Conservation (phyloP, 2,888 invertebrate genomes). For the Drosophila suboccidentalis region DNA sequence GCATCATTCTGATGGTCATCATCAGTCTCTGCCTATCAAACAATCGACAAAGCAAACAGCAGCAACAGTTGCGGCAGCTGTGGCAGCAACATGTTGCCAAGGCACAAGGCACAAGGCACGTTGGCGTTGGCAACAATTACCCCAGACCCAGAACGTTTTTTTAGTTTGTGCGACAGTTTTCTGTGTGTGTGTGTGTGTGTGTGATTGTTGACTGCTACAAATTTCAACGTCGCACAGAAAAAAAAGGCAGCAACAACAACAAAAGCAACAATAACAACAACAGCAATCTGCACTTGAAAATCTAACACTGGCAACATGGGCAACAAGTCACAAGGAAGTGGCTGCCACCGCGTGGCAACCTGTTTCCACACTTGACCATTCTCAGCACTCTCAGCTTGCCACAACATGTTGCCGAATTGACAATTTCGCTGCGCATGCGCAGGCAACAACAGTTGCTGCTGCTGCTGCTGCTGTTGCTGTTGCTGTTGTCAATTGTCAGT, state of each 20-base stretch:
- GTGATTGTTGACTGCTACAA: conserved; percentile 77
- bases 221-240: conserved; percentile 74
- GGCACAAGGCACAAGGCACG: conserved; percentile 50
- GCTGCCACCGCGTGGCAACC: conserved; percentile 68
- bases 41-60: conserved; percentile 73
- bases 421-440: conserved; percentile 69
- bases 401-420: conserved; percentile 83
- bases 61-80: conserved; percentile 33
- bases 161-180: conserved; percentile 51
- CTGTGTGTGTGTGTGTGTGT: conserved; percentile 22
- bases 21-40: conserved; percentile 84
- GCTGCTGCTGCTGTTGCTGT: conserved; percentile 47
- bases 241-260: conserved; percentile 54
- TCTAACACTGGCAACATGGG: conserved; percentile 58
- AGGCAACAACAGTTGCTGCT: conserved; percentile 46
- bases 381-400: conserved; percentile 25
- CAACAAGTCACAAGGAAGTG: conserved; percentile 65
- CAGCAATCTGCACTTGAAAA: conserved; percentile 73
- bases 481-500: conserved; percentile 78
- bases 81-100: conserved; percentile 55
- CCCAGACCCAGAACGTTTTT: conserved; percentile 35
- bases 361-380: conserved; percentile 82
- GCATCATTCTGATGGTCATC: conserved; percentile 85
- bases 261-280: conserved; percentile 58
- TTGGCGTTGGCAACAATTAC: conserved; percentile 77